Base-by-base conservation (phyloP, 1,140 invertebrate species). In the Agrypnia vestita region DNA sequence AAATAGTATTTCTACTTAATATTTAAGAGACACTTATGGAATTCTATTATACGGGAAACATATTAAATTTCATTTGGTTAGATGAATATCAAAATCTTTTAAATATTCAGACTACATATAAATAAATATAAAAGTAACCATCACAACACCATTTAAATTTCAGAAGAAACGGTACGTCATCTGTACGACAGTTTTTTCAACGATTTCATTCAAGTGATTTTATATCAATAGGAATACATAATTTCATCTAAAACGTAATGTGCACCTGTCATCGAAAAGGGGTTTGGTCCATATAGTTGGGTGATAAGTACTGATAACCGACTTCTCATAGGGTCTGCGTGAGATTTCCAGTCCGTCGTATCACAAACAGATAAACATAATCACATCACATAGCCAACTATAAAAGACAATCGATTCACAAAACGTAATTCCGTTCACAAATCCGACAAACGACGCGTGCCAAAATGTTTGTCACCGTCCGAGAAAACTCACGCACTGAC, bases 201-300 rank as follows among this genome's bases (percentile, higher is more conserved):
- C 25, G 25, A 35, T 35, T 35, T 35, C 6, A 35, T 35, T 35
- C 25, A 35, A 35, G 25, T 3, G 25, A 35, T 35, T 35, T 35
- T 35, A 35, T 35, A 35, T 35, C 25, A 35, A 35, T 15, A 47
- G 15, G 43, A 15, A 25, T 47, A 67, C 46, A 71, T 51, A 21
- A 71, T 71, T 71, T 71, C 21, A 76, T 61, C 55, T 76, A 61
- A 62, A 76, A 3, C 55, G 49, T 76, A 61, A 76, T 61, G 46
- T 61, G 55, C 73, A 62, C 73, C 73, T 76, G 73, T 76, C 73
- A 76, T 21, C 43, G 43, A 61, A 76, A 76, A 76, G 73, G 73
- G 73, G 73, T 76, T 76, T 76, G 73, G 73, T 76, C 46, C 73
- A 49, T 76, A 59, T 17, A 62, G 17, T 53, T 53, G 64, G n/a